A percentile compares a stretch with the other conserved stretches of the same genome.
These are phyloP conservation scores for Pocillopora meandrina DNA, from an alignment of 92 coral and sea anemone species.

Conservation along the genomic window DNA sequence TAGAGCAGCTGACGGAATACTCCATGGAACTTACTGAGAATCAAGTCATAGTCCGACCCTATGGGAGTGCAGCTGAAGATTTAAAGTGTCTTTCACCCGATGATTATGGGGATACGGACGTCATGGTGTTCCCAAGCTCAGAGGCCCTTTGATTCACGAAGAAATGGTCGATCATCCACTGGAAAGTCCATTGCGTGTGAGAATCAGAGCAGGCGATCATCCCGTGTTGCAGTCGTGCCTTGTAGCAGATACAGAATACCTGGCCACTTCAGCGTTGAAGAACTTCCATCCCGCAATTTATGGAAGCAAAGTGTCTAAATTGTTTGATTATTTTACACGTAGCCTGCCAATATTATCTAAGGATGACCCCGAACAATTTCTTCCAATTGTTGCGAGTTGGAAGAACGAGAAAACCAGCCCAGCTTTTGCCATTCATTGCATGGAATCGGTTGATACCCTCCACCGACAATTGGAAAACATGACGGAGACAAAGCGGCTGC, in stretches of 20 bases:
- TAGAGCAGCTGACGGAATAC: neutral
- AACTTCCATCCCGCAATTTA: slow-evolving; percentile 59
- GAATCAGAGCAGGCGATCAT: slow-evolving; percentile 59
- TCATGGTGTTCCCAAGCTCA: slow-evolving; percentile 56
- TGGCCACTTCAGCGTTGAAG: slow-evolving; percentile 61
- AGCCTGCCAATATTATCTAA: neutral
- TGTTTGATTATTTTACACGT: too few relatives aligned
- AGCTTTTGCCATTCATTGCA: neutral
- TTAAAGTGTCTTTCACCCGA: slow-evolving; percentile 50
- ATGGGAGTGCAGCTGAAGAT: slow-evolving; percentile 70
- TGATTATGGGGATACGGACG: slow-evolving; percentile 66
- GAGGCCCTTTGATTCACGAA: slow-evolving; percentile 36
- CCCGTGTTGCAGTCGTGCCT: slow-evolving; percentile 59
- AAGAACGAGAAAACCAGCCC: neutral
- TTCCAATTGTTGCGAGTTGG: neutral
- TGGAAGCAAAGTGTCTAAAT: neutral
- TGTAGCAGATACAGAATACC: slow-evolving; percentile 42
- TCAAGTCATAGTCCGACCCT: neutral
- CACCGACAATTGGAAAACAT: neutral
- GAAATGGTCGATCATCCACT: slow-evolving; percentile 43
- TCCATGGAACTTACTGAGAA: neutral
- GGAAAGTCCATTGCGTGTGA: slow-evolving; percentile 39
- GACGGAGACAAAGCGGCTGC: neutral
- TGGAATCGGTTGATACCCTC: neutral
- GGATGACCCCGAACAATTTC: neutral